A percentile compares a stretch with the other conserved stretches of the same genome.
Conservation (phyloP, 2,113 vertebrate species). For the Scomber japonicus region DNA sequence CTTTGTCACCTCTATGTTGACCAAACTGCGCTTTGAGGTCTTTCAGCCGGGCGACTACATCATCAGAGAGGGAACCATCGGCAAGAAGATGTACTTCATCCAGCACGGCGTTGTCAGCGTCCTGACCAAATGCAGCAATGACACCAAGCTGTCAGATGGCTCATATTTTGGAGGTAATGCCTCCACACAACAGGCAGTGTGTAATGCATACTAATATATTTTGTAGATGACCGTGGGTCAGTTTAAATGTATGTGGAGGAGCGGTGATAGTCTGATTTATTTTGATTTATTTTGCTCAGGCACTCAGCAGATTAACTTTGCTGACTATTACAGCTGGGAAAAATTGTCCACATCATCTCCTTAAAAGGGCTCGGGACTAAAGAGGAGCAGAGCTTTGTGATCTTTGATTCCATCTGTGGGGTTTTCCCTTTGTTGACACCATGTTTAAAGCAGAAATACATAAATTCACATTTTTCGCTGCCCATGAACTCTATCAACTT, state of each 20-base stretch:
- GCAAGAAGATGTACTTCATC: constrained; percentile 99
- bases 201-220: constrained; percentile 19
- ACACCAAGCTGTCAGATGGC: constrained; percentile 96
- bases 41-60: constrained; percentile 97
- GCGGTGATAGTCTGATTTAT: constrained; percentile 61
- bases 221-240: constrained; percentile 24
- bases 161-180: constrained; percentile 96
- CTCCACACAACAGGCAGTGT: background rate
- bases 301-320: constrained; percentile 83
- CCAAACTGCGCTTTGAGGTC: constrained; percentile 96
- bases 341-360: constrained; percentile 76
- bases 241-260: constrained; percentile 53
- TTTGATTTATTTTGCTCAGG: constrained; percentile 71
- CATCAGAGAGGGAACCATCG: constrained; percentile 95
- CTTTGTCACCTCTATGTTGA: constrained; percentile 98
- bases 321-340: constrained; percentile 66
- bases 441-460: constrained; percentile 63
- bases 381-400: constrained; percentile 61
- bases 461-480: constrained; percentile 33
- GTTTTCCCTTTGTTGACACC: constrained; percentile 57
- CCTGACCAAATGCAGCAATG: constrained; percentile 95
- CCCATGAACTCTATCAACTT: too few relatives aligned
- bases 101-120: constrained; percentile 96
- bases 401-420: constrained; percentile 69
- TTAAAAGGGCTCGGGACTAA: constrained; percentile 73